These are phyloP conservation scores for Psix sp. DNA, from an alignment of 1,140 invertebrate species.

Conservation along the genomic window DNA sequence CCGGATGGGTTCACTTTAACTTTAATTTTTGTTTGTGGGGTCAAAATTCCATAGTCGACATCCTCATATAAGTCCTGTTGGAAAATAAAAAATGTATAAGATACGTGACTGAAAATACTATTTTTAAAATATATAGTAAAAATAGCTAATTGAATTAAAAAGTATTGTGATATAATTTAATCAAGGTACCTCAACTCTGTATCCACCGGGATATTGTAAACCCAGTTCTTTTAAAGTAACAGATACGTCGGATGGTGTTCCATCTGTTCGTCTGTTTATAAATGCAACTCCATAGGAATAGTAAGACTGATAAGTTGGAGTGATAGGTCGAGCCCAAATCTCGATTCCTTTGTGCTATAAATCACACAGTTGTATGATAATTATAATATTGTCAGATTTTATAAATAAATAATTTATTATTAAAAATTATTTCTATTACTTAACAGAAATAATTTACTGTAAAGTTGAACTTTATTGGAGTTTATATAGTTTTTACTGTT, in stretches of 20 bases:
- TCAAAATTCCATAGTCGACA: constrained; percentile 88
- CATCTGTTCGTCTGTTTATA: constrained; percentile 90
- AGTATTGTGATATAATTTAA: not conserved
- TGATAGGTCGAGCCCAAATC: constrained; percentile 93
- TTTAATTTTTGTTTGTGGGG: constrained; percentile 91
- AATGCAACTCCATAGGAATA: constrained; percentile 94
- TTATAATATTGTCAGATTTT: no score
- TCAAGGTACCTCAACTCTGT: constrained; percentile 86
- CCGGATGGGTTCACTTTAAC: constrained; percentile 96
- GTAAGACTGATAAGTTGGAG: constrained; percentile 86
- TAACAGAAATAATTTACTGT: no score
- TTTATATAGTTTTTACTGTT: no score
- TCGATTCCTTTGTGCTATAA: constrained; percentile 91
- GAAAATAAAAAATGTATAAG: constrained; percentile 32
- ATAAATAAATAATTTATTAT: no score
- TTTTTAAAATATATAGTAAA: no score
- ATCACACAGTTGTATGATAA: no score
- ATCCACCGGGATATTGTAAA: constrained; percentile 85
- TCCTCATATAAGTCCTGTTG: constrained; percentile 90
- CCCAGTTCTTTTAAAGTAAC: constrained; percentile 90
- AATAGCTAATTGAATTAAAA: no score
- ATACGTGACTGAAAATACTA: no score
- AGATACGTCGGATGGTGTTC: constrained; percentile 92
- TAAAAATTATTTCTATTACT: no score
- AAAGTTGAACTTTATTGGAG: no score